These are phyloP conservation scores for Brachymystax lenok DNA, from an alignment of 2,797 vertebrate genomes.

Conservation along the genomic window DNA sequence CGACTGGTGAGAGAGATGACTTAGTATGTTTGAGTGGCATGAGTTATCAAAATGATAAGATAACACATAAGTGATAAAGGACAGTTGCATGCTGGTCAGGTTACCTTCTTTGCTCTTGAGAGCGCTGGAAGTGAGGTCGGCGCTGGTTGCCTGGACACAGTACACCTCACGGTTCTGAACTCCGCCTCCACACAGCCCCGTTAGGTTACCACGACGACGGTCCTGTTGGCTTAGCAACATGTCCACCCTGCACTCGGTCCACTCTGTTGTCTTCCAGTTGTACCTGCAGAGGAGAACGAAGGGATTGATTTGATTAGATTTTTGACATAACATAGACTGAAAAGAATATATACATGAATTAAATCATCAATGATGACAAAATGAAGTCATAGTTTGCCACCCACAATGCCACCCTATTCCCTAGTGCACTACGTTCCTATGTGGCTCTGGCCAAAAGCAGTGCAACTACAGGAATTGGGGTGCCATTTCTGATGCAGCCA, in stretches of 20 bases:
- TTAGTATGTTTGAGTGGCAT: too few species aligned
- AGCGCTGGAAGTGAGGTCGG: constrained; percentile 72
- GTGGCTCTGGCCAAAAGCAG: too few species aligned
- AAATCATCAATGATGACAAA: neutral
- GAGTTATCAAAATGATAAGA: too few species aligned
- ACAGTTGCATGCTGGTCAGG: neutral
- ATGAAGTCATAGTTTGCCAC: neutral
- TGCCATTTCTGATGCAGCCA: neutral
- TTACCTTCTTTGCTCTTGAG: constrained; percentile 89
- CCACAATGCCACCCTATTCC: too few species aligned
- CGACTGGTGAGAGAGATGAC: too few species aligned
- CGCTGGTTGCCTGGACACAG: constrained; percentile 81
- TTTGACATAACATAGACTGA: too few species aligned
- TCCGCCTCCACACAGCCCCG: constrained; percentile 90
- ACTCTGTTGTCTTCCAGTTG: constrained; percentile 89
- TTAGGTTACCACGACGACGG: constrained; percentile 90
- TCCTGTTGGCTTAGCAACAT: constrained; percentile 93
- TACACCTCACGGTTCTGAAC: constrained; percentile 88
- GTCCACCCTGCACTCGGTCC: constrained; percentile 92
- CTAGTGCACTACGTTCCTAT: too few species aligned
- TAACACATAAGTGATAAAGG: neutral
- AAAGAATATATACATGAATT: neutral
- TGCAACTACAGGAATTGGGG: neutral
- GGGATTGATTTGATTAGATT: neutral
- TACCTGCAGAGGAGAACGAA: constrained; percentile 72